Evolutionary conservation across 2,888 invertebrate genomes (phyloP).

Genomic region (Parasteatoda lunata): DNA sequence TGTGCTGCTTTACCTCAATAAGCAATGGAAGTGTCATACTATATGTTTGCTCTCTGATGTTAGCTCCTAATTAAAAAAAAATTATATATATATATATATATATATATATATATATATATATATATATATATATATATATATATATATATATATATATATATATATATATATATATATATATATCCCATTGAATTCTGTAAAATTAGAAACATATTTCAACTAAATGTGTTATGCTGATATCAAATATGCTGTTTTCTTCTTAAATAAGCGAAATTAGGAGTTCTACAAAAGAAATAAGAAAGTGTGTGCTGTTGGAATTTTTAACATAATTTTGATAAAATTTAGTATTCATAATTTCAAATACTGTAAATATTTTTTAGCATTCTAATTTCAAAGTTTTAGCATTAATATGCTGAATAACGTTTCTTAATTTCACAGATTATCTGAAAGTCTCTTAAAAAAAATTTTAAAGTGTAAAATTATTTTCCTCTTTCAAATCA

Average conservation of each 20-base stretch:
- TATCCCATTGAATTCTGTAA: background rate
- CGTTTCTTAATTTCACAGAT: no score
- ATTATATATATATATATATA: no score
- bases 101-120: no score
- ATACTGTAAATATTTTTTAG: background rate
- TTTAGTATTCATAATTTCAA: background rate
- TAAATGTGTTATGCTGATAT: background rate
- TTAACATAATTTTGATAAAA: background rate
- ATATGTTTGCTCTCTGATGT: slow-evolving; percentile 48
- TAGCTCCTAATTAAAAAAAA: slow-evolving; percentile 17
- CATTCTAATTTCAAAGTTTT: background rate
- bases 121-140: no score
- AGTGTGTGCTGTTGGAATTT: background rate
- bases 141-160: no score
- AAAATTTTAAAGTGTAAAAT: no score
- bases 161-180: no score
- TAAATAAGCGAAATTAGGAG: background rate
- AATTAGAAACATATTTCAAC: background rate
- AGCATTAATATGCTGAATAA: no score
- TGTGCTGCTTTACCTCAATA: slow-evolving; percentile 36
- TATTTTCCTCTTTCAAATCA: no score
- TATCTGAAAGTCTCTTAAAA: no score
- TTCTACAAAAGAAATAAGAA: background rate
- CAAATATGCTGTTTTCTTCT: background rate
- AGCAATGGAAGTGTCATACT: slow-evolving; percentile 42